phyloP scores from a whole-genome alignment of 2,113 vertebrate genomes.

The Podocnemis expansa region DNA sequence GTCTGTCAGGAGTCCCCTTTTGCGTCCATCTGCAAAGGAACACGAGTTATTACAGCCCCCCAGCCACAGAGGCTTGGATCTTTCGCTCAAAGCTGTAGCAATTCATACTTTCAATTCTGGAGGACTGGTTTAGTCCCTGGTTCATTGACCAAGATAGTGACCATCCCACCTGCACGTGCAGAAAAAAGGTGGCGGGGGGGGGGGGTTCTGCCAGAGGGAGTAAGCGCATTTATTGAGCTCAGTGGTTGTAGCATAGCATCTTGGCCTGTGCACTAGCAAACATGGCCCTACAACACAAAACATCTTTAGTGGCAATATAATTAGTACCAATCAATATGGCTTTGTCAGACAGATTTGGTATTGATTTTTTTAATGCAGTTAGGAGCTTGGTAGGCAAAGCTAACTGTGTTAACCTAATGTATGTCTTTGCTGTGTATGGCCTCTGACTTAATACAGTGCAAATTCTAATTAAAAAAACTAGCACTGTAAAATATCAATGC shows the following conservation, averaged over 20 bases:
- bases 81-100: neutral
- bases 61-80: neutral
- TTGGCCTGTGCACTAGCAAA: neutral
- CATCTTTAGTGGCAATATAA: neutral
- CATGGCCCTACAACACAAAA: neutral
- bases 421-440: neutral
- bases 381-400: neutral
- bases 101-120: neutral
- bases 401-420: neutral
- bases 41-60: neutral
- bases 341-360: neutral
- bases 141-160: neutral
- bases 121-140: neutral
- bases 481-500: neutral
- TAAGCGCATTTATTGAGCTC: neutral
- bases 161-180: neutral
- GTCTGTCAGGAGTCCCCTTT: too few relatives aligned
- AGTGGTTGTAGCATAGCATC: neutral
- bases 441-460: neutral
- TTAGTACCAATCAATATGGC: neutral
- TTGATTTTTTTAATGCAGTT: neutral
- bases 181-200: too few relatives aligned
- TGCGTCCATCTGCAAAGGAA: too few relatives aligned
- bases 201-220: neutral
- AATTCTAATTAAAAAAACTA: neutral